A percentile compares a stretch with the other conserved stretches of the same genome.
phyloP scores from a whole-genome alignment of 2,113 vertebrate species.

The Psilopogon haemacephalus region DNA sequence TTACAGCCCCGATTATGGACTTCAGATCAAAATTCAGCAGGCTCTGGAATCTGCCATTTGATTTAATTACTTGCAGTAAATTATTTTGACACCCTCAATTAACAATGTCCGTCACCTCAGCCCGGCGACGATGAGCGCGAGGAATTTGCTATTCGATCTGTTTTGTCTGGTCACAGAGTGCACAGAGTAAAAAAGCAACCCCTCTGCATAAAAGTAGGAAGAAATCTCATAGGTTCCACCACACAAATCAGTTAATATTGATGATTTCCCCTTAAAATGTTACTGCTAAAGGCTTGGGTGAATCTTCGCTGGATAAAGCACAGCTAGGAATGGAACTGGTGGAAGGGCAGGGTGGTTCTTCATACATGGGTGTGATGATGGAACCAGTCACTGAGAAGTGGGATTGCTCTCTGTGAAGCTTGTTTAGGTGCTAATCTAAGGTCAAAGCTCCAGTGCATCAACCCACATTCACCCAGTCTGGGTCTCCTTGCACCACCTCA shows the following conservation, averaged over 20 bases:
- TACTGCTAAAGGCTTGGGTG: neutral
- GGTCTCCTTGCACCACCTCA: neutral
- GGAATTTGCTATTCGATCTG: slow-evolving; percentile 40
- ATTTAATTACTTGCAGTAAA: slow-evolving; percentile 65
- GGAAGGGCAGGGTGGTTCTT: neutral
- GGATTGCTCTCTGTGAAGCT: neutral
- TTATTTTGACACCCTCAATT: slow-evolving; percentile 66
- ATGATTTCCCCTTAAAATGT: neutral
- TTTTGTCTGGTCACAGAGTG: slow-evolving; percentile 3
- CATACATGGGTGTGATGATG: neutral
- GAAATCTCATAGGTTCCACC: neutral
- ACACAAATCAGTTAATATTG: neutral
- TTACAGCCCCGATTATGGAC: slow-evolving; percentile 34
- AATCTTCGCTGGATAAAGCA: neutral
- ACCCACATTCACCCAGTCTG: neutral
- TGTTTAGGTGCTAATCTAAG: neutral
- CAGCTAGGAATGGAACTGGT: neutral
- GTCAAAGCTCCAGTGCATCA: neutral
- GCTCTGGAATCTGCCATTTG: slow-evolving; percentile 49
- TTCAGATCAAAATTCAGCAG: slow-evolving; percentile 20
- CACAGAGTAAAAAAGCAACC: neutral
- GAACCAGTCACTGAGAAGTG: neutral
- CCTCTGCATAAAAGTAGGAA: neutral
- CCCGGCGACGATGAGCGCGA: neutral
- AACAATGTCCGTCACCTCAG: slow-evolving; percentile 21